Percentiles rank a stretch among this genome's conserved stretches.
Conservation (phyloP, 2,888 invertebrate genomes). For the Hypomecis atomaria region DNA sequence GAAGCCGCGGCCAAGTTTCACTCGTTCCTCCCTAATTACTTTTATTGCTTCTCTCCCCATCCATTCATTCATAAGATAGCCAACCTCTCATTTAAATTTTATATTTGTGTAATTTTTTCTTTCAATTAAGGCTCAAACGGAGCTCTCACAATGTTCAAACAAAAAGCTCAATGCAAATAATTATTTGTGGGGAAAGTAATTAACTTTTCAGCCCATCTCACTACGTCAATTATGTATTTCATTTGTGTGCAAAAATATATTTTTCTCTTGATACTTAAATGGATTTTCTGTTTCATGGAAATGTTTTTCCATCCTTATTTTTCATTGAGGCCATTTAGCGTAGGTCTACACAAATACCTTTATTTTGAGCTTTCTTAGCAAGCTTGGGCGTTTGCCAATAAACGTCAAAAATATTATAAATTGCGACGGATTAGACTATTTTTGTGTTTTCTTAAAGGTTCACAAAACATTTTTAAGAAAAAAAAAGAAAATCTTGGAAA, state of each 20-base stretch:
- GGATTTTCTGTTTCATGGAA: not conserved
- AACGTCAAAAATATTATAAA: no score
- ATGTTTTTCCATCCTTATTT: no score
- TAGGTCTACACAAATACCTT: no score
- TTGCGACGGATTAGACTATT: no score
- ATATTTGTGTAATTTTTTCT: conserved; percentile 34
- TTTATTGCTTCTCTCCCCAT: conserved; percentile 67
- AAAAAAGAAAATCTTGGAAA: no score
- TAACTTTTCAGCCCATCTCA: conserved; percentile 1
- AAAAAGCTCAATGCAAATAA: conserved; percentile 8
- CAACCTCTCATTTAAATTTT: conserved; percentile 55
- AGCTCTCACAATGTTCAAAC: conserved; percentile 25
- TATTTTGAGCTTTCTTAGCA: no score
- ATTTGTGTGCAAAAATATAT: not conserved
- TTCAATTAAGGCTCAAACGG: conserved; percentile 34
- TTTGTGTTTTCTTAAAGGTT: no score
- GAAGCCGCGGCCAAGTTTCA: conserved; percentile 66
- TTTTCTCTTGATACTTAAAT: not conserved
- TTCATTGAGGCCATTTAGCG: no score
- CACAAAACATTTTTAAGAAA: no score
- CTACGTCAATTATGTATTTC: not conserved
- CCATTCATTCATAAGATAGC: conserved; percentile 64
- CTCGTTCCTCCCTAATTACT: conserved; percentile 69
- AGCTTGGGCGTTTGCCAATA: no score
- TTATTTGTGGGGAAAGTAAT: not conserved